Conservation (phyloP, 2,113 vertebrate genomes). For the Chascanopsetta lugubris region DNA sequence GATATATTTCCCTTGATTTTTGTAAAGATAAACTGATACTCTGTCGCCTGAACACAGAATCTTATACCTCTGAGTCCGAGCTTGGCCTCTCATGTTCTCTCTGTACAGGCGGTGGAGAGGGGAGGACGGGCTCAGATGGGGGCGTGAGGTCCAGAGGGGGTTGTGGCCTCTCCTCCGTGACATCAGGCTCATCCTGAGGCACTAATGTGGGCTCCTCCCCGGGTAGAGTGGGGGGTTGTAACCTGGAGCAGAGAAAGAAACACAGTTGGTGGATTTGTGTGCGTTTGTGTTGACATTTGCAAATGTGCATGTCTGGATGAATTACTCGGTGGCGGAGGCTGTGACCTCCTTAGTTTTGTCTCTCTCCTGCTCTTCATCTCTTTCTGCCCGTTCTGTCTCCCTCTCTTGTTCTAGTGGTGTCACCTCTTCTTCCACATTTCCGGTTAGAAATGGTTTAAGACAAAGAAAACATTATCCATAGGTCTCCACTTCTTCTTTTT, state of each 20-base stretch:
- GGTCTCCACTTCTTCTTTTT: neutral
- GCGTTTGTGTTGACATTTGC: neutral
- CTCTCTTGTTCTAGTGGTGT: slow-evolving; percentile 2
- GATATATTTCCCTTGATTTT: neutral
- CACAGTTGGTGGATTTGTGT: slow-evolving; percentile 11
- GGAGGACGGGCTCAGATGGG: neutral
- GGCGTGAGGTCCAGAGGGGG: slow-evolving; percentile 53
- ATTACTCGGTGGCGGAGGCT: slow-evolving; percentile 62
- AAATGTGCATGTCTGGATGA: neutral
- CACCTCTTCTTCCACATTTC: slow-evolving; percentile 25
- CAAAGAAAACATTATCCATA: neutral
- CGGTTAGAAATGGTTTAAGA: slow-evolving; percentile 9
- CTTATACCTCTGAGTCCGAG: slow-evolving; percentile 44
- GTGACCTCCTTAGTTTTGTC: slow-evolving; percentile 41
- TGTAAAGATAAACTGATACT: no score
- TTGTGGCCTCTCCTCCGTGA: slow-evolving; percentile 18
- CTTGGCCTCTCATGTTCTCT: no score
- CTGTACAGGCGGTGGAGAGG: slow-evolving; percentile 3
- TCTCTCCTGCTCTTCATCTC: slow-evolving; percentile 21
- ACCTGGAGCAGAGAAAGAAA: slow-evolving; percentile 40
- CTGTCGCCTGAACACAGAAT: no score
- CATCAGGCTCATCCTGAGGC: slow-evolving; percentile 47
- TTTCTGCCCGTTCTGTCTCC: slow-evolving; percentile 4
- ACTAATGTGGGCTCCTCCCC: slow-evolving; percentile 47
- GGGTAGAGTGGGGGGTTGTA: slow-evolving; percentile 46